Evolutionary conservation across 2,113 vertebrate genomes (phyloP), one percentile per base, ranked within the genome.

Genomic region (Muntiacus muntjak): DNA sequence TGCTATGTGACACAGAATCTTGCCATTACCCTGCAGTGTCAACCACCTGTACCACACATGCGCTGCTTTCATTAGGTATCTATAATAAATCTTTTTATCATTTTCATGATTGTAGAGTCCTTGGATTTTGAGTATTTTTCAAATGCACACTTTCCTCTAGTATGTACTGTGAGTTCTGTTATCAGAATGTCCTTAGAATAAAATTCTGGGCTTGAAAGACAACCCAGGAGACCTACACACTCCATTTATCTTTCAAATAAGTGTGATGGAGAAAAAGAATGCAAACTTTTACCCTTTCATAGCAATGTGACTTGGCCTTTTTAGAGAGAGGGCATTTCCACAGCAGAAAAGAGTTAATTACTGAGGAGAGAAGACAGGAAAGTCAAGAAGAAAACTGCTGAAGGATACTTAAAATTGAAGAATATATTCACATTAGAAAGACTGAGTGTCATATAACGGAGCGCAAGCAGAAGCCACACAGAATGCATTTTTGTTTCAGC

Each of bases 121-220:
- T n/a, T 55, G 33, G 19, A 76, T 40, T 78, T 19, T 3, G 3
- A n/a, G 6, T 19, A 85, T 43, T 93, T 87, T 94, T 74, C 40
- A 67, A 64, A 79, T 55, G 54, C 8, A 5, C 7, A 54, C 4
- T 7, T 92, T 95, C 11, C 25, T 8, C 28, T 21, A 50, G 26
- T 82, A 16, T 62, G 50, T 36, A 50, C 17, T 45, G 1, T 50
- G 33, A 78, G 36, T 28, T 28, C 26, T 15, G 4, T 36, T 85
- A 76, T 47, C 92, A 45, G 94, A 78, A 3, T 43, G 50, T 82
- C 89, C 92, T 74, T 8, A 81, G 16, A 87, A 81, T 47, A 85
- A 92, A 93, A 97, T 86, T 91, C 30, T 52, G 6, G 33, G 40
- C 17, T 64, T 85, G 33, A 84, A 62, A 96, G 47, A 55, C 13